phyloP scores from a whole-genome alignment of 2,888 invertebrate genomes.

The Cerceris ruficornis region DNA sequence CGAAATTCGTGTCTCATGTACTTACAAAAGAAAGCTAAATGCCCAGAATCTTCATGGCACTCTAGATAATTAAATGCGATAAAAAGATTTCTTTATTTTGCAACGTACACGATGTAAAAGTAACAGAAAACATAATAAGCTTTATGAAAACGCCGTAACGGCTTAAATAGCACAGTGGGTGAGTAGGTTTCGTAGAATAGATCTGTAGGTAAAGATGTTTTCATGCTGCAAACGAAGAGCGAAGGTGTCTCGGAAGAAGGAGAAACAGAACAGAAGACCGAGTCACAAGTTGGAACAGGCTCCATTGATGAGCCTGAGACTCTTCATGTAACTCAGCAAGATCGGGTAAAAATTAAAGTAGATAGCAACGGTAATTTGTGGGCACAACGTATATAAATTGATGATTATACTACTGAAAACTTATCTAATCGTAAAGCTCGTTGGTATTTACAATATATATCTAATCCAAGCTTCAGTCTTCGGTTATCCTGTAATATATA shows the following conservation, averaged over 20 bases:
- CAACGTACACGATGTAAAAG: slow-evolving; percentile 45
- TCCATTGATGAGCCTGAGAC: slow-evolving; percentile 72
- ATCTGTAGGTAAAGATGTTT: slow-evolving; percentile 81
- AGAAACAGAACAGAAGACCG: slow-evolving; percentile 72
- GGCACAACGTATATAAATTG: slow-evolving; percentile 68
- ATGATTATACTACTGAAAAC: slow-evolving; percentile 37
- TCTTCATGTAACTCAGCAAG: slow-evolving; percentile 76
- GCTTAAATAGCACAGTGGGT: slow-evolving; percentile 65
- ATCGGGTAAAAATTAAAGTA: slow-evolving; percentile 78
- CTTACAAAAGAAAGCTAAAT: slow-evolving; percentile 56
- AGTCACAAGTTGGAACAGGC: slow-evolving; percentile 71
- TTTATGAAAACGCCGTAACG: slow-evolving; percentile 56
- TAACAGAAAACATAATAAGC: slow-evolving; percentile 48
- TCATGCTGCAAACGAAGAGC: slow-evolving; percentile 80
- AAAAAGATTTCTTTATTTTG: slow-evolving; percentile 66
- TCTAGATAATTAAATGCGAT: slow-evolving; percentile 67
- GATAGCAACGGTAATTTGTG: slow-evolving; percentile 62
- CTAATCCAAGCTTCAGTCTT: slow-evolving; percentile 4
- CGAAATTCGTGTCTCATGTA: slow-evolving; percentile 26
- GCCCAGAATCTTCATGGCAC: slow-evolving; percentile 64
- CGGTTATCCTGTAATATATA: neutral
- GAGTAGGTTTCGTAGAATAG: slow-evolving; percentile 79
- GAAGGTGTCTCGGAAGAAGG: slow-evolving; percentile 73
- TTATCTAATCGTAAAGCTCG: slow-evolving; percentile 40
- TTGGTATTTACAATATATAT: slow-evolving; percentile 34